Conservation (phyloP, 37 sponge, comb jelly and placozoan species). For the Axinella damicornis region DNA sequence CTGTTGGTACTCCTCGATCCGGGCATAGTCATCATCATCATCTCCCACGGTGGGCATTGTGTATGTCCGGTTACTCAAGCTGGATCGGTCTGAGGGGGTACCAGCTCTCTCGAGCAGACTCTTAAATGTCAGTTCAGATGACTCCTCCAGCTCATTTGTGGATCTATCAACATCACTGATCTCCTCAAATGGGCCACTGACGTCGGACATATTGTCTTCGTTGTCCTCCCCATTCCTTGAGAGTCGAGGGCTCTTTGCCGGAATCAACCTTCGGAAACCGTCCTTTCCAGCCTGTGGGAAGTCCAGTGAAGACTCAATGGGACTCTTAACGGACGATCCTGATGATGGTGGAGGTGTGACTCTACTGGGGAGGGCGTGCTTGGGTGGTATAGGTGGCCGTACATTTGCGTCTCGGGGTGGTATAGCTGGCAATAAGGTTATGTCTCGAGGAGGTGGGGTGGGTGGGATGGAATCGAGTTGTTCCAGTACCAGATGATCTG, state of each 20-base stretch:
- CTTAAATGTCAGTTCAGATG: neutral
- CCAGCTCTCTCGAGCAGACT: neutral
- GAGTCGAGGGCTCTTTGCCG: neutral
- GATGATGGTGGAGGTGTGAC: neutral
- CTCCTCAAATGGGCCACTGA: conserved; percentile 65
- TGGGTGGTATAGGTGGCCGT: no score
- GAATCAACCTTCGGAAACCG: neutral
- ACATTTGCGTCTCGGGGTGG: neutral
- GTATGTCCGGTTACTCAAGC: neutral
- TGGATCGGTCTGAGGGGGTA: neutral
- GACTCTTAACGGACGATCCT: neutral
- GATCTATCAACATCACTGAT: conserved; percentile 16
- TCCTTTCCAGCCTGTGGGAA: conserved; percentile 16
- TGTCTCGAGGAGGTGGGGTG: conserved; percentile 13
- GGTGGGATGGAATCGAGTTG: neutral
- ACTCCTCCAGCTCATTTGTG: neutral
- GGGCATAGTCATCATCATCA: conserved; percentile 21
- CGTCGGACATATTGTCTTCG: conserved; percentile 39
- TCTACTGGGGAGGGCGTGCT: neutral
- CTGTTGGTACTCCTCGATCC: conserved; percentile 33
- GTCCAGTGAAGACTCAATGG: conserved; percentile 46
- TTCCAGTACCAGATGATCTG: conserved; percentile 42
- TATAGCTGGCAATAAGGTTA: neutral
- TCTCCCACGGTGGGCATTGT: neutral
- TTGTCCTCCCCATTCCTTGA: neutral